Conservation (phyloP, 1,140 invertebrate species). For the Bicyclus anynana region DNA sequence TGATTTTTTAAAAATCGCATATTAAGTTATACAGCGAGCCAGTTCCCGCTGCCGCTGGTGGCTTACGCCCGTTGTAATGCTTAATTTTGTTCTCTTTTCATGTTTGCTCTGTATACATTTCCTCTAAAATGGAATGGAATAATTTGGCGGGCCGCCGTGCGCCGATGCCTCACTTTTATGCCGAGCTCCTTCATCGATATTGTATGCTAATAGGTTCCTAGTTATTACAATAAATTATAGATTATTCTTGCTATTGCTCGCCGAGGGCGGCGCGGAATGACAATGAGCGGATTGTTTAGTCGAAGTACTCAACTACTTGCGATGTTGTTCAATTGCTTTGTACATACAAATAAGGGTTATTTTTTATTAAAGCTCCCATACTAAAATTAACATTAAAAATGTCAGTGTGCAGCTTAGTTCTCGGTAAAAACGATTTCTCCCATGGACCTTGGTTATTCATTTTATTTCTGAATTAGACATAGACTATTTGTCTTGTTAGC, state of each 20-base stretch:
- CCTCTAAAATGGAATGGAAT: constrained; percentile 69
- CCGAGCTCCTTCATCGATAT: constrained; percentile 36
- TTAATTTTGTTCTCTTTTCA: constrained; percentile 72
- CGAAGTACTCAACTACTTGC: constrained; percentile 2
- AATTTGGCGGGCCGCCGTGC: constrained; percentile 60
- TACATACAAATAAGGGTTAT: not conserved
- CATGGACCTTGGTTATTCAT: too few relatives aligned
- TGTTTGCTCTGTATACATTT: constrained; percentile 72
- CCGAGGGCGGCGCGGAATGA: constrained; percentile 4
- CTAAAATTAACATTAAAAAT: too few relatives aligned
- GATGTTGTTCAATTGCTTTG: not conserved
- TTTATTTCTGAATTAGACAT: too few relatives aligned
- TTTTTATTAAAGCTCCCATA: too few relatives aligned
- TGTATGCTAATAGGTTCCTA: constrained; percentile 44
- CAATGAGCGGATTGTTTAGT: constrained; percentile 6
- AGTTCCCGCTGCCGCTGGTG: constrained; percentile 28
- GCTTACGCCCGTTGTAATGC: constrained; percentile 39
- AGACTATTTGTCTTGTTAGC: too few relatives aligned
- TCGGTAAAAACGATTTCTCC: too few relatives aligned
- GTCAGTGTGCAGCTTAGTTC: too few relatives aligned
- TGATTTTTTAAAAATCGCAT: too few relatives aligned
- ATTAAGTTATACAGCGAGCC: too few relatives aligned
- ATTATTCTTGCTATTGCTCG: constrained; percentile 5
- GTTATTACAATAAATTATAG: constrained; percentile 42
- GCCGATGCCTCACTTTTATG: constrained; percentile 46